A percentile compares a stretch with the other conserved stretches of the same genome.
Evolutionary conservation across 1,140 invertebrate species (phyloP).

Genomic region (Odontomachus brunneus): DNA sequence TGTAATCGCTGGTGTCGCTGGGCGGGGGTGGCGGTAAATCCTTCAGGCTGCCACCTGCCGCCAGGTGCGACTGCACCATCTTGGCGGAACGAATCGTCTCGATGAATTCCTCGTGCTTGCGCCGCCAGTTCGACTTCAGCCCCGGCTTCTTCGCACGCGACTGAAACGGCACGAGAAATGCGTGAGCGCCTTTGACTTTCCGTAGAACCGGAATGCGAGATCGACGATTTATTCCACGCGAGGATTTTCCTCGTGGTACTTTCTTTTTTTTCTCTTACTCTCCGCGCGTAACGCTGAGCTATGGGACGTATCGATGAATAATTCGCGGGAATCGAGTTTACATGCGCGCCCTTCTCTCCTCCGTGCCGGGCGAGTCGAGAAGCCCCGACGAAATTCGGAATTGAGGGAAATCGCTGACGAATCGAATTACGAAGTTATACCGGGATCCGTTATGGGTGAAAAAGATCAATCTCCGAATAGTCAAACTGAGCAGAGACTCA

Average conservation of each 20-base stretch:
- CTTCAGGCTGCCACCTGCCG: slow-evolving; percentile 93
- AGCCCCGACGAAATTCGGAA: neutral
- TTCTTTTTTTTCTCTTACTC: neutral
- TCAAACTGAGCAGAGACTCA: too few relatives aligned
- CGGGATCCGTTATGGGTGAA: too few relatives aligned
- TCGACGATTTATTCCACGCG: neutral
- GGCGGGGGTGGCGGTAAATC: slow-evolving; percentile 96
- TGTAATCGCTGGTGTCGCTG: slow-evolving; percentile 94
- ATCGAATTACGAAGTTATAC: too few relatives aligned
- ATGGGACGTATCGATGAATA: neutral
- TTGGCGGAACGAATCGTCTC: slow-evolving; percentile 95
- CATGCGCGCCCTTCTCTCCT: neutral
- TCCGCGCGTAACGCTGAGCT: too few relatives aligned
- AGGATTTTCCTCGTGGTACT: neutral
- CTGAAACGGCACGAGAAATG: slow-evolving; percentile 67
- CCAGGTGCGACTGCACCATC: slow-evolving; percentile 93
- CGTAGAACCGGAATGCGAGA: too few relatives aligned
- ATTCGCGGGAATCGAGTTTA: neutral
- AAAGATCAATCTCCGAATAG: too few relatives aligned
- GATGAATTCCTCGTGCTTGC: slow-evolving; percentile 97
- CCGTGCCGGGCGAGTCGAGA: neutral
- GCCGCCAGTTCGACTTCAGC: slow-evolving; percentile 91
- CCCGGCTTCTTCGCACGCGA: slow-evolving; percentile 74
- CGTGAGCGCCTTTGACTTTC: neutral
- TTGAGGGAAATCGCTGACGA: neutral